These are phyloP conservation scores for Philotrypesis tridentata DNA, from an alignment of 1,140 invertebrate genomes.

Conservation along the genomic window DNA sequence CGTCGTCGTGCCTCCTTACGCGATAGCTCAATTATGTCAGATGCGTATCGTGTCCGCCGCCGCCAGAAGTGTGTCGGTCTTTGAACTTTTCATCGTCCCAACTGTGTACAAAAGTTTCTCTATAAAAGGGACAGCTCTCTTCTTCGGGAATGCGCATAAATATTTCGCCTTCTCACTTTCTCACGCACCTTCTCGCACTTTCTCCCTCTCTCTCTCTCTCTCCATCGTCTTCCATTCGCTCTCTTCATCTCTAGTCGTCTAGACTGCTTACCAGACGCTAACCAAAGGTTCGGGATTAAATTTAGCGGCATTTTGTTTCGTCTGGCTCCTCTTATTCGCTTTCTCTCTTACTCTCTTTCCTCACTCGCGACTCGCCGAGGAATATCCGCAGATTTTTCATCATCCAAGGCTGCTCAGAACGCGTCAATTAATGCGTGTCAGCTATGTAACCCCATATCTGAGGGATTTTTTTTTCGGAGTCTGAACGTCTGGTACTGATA, in stretches of 20 bases:
- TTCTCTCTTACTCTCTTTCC: background rate
- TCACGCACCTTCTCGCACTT: slow-evolving; percentile 6
- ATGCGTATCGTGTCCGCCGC: background rate
- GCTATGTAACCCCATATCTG: background rate
- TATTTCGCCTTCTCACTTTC: background rate
- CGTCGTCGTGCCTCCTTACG: background rate
- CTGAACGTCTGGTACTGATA: slow-evolving; percentile 16
- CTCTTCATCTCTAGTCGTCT: slow-evolving; percentile 14
- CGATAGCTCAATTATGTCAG: background rate
- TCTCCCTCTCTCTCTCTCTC: background rate
- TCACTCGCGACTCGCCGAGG: background rate
- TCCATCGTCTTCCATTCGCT: background rate
- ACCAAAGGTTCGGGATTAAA: slow-evolving; percentile 41
- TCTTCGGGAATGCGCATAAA: background rate
- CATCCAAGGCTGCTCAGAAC: background rate
- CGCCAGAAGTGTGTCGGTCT: background rate
- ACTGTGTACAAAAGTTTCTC: background rate
- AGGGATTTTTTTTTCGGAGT: background rate
- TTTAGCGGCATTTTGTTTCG: slow-evolving; percentile 45
- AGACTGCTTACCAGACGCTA: slow-evolving; percentile 45
- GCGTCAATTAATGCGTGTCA: background rate
- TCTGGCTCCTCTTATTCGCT: slow-evolving; percentile 19
- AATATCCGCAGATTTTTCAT: background rate
- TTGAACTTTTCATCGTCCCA: too few species aligned
- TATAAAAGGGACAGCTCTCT: background rate